Percentiles rank a stretch among this genome's conserved stretches.
Evolutionary conservation across 1,140 invertebrate species (phyloP).

Genomic region (Drosophila chauvacae): DNA sequence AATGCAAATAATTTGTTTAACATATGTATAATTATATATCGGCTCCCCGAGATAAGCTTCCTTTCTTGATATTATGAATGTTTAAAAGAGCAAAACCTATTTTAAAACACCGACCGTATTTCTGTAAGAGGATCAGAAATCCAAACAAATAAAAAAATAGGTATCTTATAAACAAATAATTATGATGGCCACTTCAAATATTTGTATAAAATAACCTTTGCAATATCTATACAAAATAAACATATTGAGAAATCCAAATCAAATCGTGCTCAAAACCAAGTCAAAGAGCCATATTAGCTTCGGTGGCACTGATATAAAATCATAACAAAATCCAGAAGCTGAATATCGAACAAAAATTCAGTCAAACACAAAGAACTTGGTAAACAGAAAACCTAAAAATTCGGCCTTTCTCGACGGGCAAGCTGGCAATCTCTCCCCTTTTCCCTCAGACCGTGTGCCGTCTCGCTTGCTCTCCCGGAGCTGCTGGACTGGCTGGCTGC

Average conservation of each 20-base stretch:
- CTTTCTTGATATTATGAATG: too few species aligned
- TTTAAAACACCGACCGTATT: too few species aligned
- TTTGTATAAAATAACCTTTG: background rate
- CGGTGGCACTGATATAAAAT: conserved; percentile 6
- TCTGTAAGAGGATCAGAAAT: too few species aligned
- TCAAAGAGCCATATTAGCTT: background rate
- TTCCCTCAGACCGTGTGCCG: background rate
- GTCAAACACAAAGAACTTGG: conserved; percentile 15
- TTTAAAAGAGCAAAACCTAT: too few species aligned
- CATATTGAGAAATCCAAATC: background rate
- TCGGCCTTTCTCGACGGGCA: conserved; percentile 23
- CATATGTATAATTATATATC: too few species aligned
- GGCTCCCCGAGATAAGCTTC: too few species aligned
- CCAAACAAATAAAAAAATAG: too few species aligned
- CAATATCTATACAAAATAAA: background rate
- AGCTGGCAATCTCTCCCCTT: conserved; percentile 14
- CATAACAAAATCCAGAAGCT: conserved; percentile 26
- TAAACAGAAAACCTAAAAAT: conserved; percentile 36
- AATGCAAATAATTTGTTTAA: too few species aligned
- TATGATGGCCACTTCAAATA: background rate
- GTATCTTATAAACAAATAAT: background rate
- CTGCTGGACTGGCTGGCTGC: conserved; percentile 47
- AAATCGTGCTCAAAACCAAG: background rate
- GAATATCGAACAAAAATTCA: conserved; percentile 12
- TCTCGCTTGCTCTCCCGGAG: conserved; percentile 8